phyloP scores from a whole-genome alignment of 2,888 invertebrate species.

The Scaeva pyrastri region DNA sequence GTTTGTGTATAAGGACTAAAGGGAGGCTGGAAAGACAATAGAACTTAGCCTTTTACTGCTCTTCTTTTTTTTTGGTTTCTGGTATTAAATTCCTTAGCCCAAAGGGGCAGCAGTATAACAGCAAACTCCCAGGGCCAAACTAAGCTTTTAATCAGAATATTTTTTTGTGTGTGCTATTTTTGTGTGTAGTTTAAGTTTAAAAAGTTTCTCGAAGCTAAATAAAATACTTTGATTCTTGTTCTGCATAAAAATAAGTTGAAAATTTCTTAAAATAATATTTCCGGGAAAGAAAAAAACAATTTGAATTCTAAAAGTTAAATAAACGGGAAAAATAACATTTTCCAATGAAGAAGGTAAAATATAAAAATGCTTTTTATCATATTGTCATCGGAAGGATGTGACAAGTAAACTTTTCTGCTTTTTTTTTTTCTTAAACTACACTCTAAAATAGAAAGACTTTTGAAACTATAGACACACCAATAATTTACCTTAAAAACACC shows the following conservation, averaged over 20 bases:
- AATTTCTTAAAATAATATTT: too few relatives aligned
- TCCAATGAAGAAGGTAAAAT: too few relatives aligned
- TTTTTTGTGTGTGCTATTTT: constrained; percentile 15
- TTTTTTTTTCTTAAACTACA: too few relatives aligned
- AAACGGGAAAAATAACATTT: too few relatives aligned
- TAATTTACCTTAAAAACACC: too few relatives aligned
- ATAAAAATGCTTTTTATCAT: too few relatives aligned
- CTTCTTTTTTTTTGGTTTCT: constrained; percentile 18
- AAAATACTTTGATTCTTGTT: constrained; percentile 42
- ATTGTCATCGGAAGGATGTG: too few relatives aligned
- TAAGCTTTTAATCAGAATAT: constrained; percentile 36
- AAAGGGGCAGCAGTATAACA: constrained; percentile 22
- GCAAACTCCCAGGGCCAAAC: not conserved
- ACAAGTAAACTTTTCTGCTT: too few relatives aligned
- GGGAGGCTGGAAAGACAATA: constrained; percentile 19
- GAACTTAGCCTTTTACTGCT: constrained; percentile 10
- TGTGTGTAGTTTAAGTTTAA: constrained; percentile 33
- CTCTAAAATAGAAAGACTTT: too few relatives aligned
- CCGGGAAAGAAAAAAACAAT: too few relatives aligned
- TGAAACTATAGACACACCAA: too few relatives aligned
- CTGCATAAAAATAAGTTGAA: not conserved
- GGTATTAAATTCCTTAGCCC: constrained; percentile 56
- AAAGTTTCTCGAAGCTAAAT: constrained; percentile 49
- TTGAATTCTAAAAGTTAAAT: too few relatives aligned
- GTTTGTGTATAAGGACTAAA: not conserved